These are phyloP conservation scores for Eurystomus glaucurus DNA, from an alignment of 2,797 vertebrate genomes.

Conservation along the genomic window DNA sequence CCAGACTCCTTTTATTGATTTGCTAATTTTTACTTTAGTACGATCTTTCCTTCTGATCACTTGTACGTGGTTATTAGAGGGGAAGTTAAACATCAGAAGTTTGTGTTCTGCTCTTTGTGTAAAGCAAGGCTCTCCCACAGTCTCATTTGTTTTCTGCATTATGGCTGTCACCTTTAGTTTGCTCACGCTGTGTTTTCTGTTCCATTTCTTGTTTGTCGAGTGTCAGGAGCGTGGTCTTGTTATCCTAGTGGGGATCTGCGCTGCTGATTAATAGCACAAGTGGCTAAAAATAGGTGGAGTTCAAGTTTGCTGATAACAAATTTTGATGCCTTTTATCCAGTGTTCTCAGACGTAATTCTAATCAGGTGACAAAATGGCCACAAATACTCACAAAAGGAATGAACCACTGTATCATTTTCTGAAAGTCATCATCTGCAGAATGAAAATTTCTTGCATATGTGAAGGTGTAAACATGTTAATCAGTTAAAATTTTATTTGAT, in stretches of 20 bases:
- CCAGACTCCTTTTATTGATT: neutral
- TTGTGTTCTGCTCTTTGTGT: neutral
- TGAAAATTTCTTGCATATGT: neutral
- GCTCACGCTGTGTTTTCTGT: neutral
- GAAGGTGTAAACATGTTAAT: neutral
- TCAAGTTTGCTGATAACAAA: neutral
- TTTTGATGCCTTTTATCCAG: neutral
- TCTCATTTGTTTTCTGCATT: neutral
- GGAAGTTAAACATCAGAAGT: neutral
- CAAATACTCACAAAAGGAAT: neutral
- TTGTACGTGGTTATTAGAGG: neutral
- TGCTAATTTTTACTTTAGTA: neutral
- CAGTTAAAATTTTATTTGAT: neutral
- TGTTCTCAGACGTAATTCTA: neutral
- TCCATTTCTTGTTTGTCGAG: neutral
- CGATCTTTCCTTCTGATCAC: neutral
- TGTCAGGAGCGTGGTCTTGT: neutral
- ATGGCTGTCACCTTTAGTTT: neutral
- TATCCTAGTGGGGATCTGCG: neutral
- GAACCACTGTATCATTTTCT: neutral
- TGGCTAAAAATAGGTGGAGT: conserved; percentile 23
- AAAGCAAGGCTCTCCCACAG: neutral
- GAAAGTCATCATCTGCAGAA: neutral
- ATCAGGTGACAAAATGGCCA: neutral
- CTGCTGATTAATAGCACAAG: conserved; percentile 16